Percentiles rank a stretch among this genome's conserved stretches.
These are phyloP conservation scores for Zaprionus gabonicus DNA, from an alignment of 1,140 invertebrate genomes.

Conservation along the genomic window DNA sequence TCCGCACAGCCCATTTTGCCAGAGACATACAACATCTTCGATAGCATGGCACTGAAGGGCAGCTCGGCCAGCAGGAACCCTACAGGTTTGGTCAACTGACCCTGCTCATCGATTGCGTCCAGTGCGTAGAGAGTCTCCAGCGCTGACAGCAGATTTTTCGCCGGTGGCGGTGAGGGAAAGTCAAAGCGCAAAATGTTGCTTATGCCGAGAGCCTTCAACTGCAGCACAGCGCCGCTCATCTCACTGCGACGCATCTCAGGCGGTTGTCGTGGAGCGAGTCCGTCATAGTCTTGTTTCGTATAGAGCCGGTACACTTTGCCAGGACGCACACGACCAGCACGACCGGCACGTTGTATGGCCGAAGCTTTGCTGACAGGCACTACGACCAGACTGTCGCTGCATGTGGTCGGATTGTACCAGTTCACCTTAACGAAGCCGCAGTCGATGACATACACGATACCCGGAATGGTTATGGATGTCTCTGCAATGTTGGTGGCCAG, in stretches of 20 bases:
- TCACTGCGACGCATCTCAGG: slow-evolving; percentile 98
- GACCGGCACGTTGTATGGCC: slow-evolving; percentile 95
- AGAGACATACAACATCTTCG: slow-evolving; percentile 92
- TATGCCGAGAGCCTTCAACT: slow-evolving; percentile 97
- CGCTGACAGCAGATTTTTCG: slow-evolving; percentile 93
- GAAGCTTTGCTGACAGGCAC: slow-evolving; percentile 95
- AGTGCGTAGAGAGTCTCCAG: slow-evolving; percentile 96
- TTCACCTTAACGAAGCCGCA: slow-evolving; percentile 98
- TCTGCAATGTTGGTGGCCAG: slow-evolving; percentile 99
- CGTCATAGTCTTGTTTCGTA: slow-evolving; percentile 91
- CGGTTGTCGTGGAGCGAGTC: slow-evolving; percentile 89
- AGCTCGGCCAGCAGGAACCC: slow-evolving; percentile 96
- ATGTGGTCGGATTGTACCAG: slow-evolving; percentile 93
- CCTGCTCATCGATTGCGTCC: slow-evolving; percentile 91
- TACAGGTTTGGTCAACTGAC: slow-evolving; percentile 91
- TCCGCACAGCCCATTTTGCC: slow-evolving; percentile 94
- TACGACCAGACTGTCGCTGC: slow-evolving; percentile 93
- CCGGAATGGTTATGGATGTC: slow-evolving; percentile 94
- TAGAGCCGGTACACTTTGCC: slow-evolving; percentile 94
- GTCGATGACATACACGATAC: slow-evolving; percentile 97
- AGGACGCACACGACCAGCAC: slow-evolving; percentile 93
- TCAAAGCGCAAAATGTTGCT: slow-evolving; percentile 94
- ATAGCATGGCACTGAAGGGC: slow-evolving; percentile 93
- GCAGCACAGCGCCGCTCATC: slow-evolving; percentile 93
- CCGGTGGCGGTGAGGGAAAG: slow-evolving; percentile 95